Evolutionary conservation across 2,113 vertebrate species (phyloP).

Genomic region (Chascanopsetta lugubris): DNA sequence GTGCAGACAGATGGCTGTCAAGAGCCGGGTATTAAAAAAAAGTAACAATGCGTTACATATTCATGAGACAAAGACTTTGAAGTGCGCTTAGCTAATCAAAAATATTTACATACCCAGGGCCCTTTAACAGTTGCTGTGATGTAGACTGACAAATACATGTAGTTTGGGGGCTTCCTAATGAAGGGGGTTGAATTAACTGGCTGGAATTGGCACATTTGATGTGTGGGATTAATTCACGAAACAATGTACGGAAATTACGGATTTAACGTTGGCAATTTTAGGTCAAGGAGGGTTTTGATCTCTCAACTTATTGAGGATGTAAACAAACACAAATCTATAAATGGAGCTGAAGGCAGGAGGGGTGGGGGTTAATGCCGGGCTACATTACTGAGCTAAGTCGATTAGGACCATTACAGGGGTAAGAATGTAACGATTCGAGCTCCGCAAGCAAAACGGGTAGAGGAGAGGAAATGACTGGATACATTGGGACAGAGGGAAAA

Average conservation of each 20-base stretch:
- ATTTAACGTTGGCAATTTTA: constrained; percentile 6
- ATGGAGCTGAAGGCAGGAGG: constrained; percentile 7
- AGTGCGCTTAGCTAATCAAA: constrained; percentile 72
- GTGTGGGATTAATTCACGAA: constrained; percentile 44
- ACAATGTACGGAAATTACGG: constrained; percentile 24
- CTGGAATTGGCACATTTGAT: constrained; percentile 43
- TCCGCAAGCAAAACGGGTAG: constrained; percentile 2
- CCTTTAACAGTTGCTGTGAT: constrained; percentile 56
- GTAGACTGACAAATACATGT: constrained; percentile 49
- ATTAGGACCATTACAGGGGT: constrained; percentile 58
- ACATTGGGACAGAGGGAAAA: neutral
- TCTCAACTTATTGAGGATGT: constrained; percentile 13
- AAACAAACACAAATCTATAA: constrained; percentile 8
- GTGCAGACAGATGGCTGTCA: constrained; percentile 73
- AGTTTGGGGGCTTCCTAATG: constrained; percentile 39
- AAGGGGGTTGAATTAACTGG: constrained; percentile 32
- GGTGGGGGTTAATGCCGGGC: constrained; percentile 38
- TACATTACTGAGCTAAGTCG: constrained; percentile 48
- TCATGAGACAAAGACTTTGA: constrained; percentile 74
- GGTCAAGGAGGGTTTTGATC: neutral
- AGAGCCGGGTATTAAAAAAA: constrained; percentile 14
- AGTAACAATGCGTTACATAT: constrained; percentile 70
- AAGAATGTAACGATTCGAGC: constrained; percentile 42
- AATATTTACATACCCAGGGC: constrained; percentile 65
- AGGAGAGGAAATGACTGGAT: constrained; percentile 15